These are phyloP conservation scores for Batillaria attramentaria DNA, from an alignment of 1,140 invertebrate genomes.

Conservation along the genomic window DNA sequence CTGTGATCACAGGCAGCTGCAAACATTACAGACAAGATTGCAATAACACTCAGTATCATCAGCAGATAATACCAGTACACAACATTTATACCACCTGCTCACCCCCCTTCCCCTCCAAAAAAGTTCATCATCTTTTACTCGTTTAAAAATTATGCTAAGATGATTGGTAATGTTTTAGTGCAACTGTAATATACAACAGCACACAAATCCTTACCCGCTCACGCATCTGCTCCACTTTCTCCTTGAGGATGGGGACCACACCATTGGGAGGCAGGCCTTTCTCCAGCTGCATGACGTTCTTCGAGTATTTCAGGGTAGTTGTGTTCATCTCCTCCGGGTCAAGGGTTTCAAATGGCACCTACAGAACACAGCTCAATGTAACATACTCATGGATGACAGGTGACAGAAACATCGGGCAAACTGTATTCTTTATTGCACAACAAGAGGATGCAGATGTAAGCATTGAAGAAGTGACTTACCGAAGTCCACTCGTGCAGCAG, in stretches of 20 bases:
- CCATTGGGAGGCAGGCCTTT: constrained; percentile 76
- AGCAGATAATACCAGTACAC: too few relatives aligned
- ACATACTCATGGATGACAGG: background rate
- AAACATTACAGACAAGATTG: too few relatives aligned
- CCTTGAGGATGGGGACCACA: constrained; percentile 69
- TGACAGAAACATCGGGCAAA: background rate
- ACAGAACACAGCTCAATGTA: background rate
- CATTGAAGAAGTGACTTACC: constrained; percentile 69
- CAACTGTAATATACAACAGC: background rate
- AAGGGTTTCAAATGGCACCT: constrained; percentile 77
- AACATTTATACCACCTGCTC: too few relatives aligned
- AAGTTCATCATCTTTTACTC: too few relatives aligned
- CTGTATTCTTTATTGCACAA: too few relatives aligned
- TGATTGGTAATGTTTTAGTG: too few relatives aligned
- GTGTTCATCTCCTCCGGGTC: constrained; percentile 81
- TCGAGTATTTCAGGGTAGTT: constrained; percentile 79
- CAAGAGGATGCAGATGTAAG: background rate
- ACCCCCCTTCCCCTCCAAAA: too few relatives aligned
- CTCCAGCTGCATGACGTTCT: constrained; percentile 83
- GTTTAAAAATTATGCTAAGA: too few relatives aligned
- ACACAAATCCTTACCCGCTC: constrained; percentile 63
- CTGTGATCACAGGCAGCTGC: constrained; percentile 73
- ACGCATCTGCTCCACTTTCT: constrained; percentile 70
- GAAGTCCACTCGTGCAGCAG: constrained; percentile 77
- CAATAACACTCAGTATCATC: too few relatives aligned